Evolutionary conservation across 2,888 invertebrate genomes (phyloP), one percentile per base, ranked within the genome.

Genomic region (Patella ulyssiponensis): DNA sequence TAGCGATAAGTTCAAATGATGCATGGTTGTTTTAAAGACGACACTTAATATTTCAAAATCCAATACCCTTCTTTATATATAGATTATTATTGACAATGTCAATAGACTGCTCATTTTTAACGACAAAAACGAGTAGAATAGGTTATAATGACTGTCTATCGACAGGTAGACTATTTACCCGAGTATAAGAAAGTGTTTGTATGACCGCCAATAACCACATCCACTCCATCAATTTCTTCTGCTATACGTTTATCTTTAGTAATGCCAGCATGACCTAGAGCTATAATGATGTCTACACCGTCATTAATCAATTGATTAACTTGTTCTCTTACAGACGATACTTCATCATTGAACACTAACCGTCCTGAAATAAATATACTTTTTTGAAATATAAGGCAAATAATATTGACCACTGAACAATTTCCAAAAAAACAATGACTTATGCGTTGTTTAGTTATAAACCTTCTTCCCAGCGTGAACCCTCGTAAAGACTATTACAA

Each of bases 201-300:
- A 88, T 98, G 97, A 0, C 97, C 97, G 3, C 97, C 97, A 79
- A 98, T 94, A 0, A 98, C 96, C 56, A 96, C 91, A 92, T 97
- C 97, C n/a, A 97, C 94, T 44, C 95, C 95, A 17, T 95, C 94
- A 3, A 97, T 96, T 84, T 95, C 93, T 44, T 44, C 44, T 0
- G 96, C 97, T 82, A 97, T 96, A 90, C 94, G 93, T 89, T 94
- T 93, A 89, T 98, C 97, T 83, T 93, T 94, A 1, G 92, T 92
- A 88, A 94, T 96, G 0, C 97, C 97, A 0, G 97, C 96, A 92
- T 98, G 97, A 0, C 97, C 97, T 69, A 98, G 91, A 0, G 96
- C 97, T 80, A 98, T 96, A 17, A 97, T 94, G 75, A 97, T 96
- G 51, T 95, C 94, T 0, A 96, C 93, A 9, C 96, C 96, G 81